These are phyloP conservation scores for Columba guinea DNA, from an alignment of 2,797 vertebrate genomes.

Conservation along the genomic window DNA sequence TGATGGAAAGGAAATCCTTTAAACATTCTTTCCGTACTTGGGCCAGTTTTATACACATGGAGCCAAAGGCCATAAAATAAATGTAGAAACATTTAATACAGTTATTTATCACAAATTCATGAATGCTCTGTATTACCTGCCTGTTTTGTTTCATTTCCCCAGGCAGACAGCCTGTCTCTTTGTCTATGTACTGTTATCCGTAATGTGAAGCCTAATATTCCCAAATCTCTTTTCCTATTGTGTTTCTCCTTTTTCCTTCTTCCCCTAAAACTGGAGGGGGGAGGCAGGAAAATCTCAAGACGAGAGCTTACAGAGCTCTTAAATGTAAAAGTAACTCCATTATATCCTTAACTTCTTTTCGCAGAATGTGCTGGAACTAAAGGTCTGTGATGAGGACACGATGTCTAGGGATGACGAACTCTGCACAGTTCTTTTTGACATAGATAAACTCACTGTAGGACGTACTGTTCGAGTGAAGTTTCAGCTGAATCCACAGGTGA, in stretches of 20 bases:
- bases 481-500: constrained; percentile 73
- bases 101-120: background rate
- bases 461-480: constrained; percentile 77
- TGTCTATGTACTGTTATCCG: background rate
- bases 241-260: background rate
- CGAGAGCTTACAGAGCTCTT: background rate
- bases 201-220: background rate
- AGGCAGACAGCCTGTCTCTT: background rate
- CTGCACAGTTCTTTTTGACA: constrained; percentile 80
- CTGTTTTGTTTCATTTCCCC: background rate
- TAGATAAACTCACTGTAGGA: constrained; percentile 75
- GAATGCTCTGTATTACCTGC: background rate
- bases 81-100: background rate
- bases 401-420: constrained; percentile 77
- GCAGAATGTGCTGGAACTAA: constrained; percentile 85
- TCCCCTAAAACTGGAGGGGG: background rate
- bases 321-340: background rate
- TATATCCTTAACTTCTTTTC: background rate
- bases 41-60: background rate
- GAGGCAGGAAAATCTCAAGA: background rate
- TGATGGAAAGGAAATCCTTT: background rate
- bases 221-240: background rate
- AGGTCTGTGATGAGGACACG: constrained; percentile 81
- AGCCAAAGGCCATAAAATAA: background rate
- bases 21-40: background rate